Evolutionary conservation across 2,888 invertebrate genomes (phyloP), one percentile per base, ranked within the genome.

Genomic region (Eristalinus aeneus): DNA sequence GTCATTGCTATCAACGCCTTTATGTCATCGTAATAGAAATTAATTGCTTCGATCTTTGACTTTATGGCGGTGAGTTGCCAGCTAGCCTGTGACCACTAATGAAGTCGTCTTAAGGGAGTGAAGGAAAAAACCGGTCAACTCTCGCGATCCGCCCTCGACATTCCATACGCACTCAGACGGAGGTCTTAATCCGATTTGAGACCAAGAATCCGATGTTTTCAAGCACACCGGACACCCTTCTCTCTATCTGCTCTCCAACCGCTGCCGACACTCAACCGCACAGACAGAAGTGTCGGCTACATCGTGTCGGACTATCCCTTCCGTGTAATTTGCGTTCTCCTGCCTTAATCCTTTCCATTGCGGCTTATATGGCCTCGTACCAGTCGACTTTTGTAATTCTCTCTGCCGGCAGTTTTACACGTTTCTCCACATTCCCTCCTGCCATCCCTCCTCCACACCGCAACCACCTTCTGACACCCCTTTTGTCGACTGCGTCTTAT

Each of bases 271-370:
- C 12, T 1, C 8, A 12, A 39, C n/a, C 1, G n/a, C n/a, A n/a
- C n/a, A 46, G 16, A 46, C 16, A n/a, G 27, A n/a, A 46, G 46
- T 46, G 46, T 46, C 16, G n/a, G 46, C 46, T 16, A 8, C 46
- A 16, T 16, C 46, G 39, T 39, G 5, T n/a, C 9, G 16, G 39
- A 1, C 39, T 46, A 16, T 46, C 39, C 39, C 36, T 23, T 64
- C 36, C 22, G 22, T 23, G 64, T 39, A 36, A 32, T 74, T 56
- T 74, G 36, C 63, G 73, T 64, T 73, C 46, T 63, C 54, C 64
- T 73, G n/a, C 73, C 56, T 27, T 74, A 74, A 74, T 74, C 73
- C 56, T 56, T 64, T 36, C 56, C 64, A 74, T 23, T 23, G 64
- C 22, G 73, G 63, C 56, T 74, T 65, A 74, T 74, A 61, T 64